phyloP scores from a whole-genome alignment of 2,888 invertebrate genomes.

The Aquatica leii region DNA sequence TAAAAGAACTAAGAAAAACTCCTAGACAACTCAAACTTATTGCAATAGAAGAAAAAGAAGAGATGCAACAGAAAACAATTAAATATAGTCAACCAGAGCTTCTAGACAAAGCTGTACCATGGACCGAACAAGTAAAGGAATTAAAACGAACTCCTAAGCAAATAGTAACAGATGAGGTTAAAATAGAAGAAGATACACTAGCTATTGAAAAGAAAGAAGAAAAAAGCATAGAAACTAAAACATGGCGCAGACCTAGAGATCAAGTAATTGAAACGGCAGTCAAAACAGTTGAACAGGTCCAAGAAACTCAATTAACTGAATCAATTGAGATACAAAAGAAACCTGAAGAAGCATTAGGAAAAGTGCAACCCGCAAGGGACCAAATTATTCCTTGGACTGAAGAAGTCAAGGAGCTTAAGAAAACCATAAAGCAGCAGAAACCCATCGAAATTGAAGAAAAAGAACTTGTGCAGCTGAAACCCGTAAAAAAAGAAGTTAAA shows the following conservation, averaged over 20 bases:
- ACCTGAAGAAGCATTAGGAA: slow-evolving; percentile 52
- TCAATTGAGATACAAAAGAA: slow-evolving; percentile 55
- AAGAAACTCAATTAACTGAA: not conserved
- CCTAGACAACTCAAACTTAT: slow-evolving; percentile 55
- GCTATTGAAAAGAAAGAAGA: slow-evolving; percentile 23
- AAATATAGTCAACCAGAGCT: slow-evolving; percentile 12
- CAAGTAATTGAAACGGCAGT: slow-evolving; percentile 42
- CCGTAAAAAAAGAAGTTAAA: slow-evolving; percentile 22
- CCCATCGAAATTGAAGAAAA: slow-evolving; percentile 14
- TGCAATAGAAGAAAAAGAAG: slow-evolving; percentile 51
- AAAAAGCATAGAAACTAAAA: slow-evolving; percentile 35
- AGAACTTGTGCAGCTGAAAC: slow-evolving; percentile 25
- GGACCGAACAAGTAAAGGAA: slow-evolving; percentile 69
- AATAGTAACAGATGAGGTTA: slow-evolving; percentile 55
- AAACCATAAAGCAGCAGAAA: slow-evolving; percentile 17
- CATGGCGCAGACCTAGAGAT: slow-evolving; percentile 34
- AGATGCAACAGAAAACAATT: slow-evolving; percentile 20
- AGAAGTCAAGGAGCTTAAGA: slow-evolving; percentile 27
- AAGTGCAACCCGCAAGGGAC: slow-evolving; percentile 18
- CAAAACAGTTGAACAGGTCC: slow-evolving; percentile 19
- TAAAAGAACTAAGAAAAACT: slow-evolving; percentile 62
- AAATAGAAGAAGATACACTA: slow-evolving; percentile 18
- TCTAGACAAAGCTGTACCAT: slow-evolving; percentile 52
- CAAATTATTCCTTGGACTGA: slow-evolving; percentile 27
- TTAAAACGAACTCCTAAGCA: slow-evolving; percentile 60